Evolutionary conservation across 2,113 vertebrate species (phyloP), one percentile per base, ranked within the genome.

Genomic region (Indicator indicator): DNA sequence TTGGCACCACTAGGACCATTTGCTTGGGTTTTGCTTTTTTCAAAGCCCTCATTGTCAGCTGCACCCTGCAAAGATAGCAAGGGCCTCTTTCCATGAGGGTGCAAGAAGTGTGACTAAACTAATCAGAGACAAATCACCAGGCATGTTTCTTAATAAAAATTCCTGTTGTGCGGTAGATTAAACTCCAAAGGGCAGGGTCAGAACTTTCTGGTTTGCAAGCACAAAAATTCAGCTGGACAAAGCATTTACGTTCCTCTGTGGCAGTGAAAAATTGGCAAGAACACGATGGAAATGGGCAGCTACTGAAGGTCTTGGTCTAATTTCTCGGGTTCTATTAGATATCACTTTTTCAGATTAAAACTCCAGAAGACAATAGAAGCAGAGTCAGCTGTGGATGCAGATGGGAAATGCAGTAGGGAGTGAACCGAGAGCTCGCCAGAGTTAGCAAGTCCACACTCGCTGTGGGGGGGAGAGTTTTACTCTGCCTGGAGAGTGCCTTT

Each of bases 371-470:
- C 63, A 86, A 89, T 75, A 63, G 65, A 84, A 90, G n/a, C 32
- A 68, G 63, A 79, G 63, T 86, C 86, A 97, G 81, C 63, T 94
- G 75, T 75, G 74, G 36, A 84, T 89, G 77, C 91, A 58, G 84
- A 89, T 55, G 86, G 76, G 94, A 95, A 94, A 67, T 44, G 44
- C 88, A 68, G 13, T 56, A 94, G 86, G 88, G 95, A 96, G 86
- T 36, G 67, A 95, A 86, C 69, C 65, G 68, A 95, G 88, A 95
- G 86, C 83, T 93, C 12, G 44, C 94, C 96, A 96, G 94, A 93
- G 88, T 96, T 96, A 95, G 95, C 95, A 96, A 95, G 94, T 96
- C 96, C 88, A 81, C 96, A 94, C 96, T 97, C 74, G 36, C 96
- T 93, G 86, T 79, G 91, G 95, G 96, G 95, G 89, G 86, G 50